Percentiles rank a stretch among this genome's conserved stretches.
phyloP scores from a whole-genome alignment of 2,797 vertebrate genomes.

The Lithobates sylvaticus region DNA sequence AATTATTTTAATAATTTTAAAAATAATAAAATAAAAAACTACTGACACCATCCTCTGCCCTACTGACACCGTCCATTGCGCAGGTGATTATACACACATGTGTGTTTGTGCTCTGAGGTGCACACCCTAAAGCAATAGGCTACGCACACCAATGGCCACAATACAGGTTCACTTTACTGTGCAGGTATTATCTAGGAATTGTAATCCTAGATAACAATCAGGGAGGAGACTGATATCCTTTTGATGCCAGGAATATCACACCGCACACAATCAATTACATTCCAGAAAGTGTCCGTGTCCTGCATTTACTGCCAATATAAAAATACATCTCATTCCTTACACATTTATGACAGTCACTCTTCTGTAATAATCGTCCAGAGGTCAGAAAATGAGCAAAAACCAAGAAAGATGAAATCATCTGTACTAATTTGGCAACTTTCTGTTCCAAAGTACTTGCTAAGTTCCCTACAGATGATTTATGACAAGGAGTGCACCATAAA shows the following conservation, averaged over 20 bases:
- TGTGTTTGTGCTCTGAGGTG: too few species aligned
- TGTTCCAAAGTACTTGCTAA: constrained; percentile 12
- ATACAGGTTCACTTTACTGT: neutral
- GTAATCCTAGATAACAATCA: constrained; percentile 38
- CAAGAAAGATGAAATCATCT: neutral
- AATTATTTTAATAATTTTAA: too few species aligned
- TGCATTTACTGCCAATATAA: constrained; percentile 36
- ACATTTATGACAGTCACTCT: constrained; percentile 30
- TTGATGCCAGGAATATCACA: constrained; percentile 16
- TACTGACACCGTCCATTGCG: too few species aligned
- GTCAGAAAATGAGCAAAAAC: constrained; percentile 1
- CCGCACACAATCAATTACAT: constrained; percentile 30
- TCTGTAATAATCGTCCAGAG: constrained; percentile 13
- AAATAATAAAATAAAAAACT: too few species aligned
- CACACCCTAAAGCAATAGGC: too few species aligned
- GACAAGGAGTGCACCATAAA: neutral
- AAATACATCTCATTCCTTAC: constrained; percentile 22
- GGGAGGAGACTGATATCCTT: constrained; percentile 5
- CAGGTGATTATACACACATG: too few species aligned
- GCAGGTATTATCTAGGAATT: neutral
- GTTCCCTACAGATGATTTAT: neutral
- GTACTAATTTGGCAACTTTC: neutral
- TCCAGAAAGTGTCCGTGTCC: constrained; percentile 13
- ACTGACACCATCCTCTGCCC: too few species aligned
- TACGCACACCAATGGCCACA: too few species aligned